These are phyloP conservation scores for Psix sp. DNA, from an alignment of 1,140 invertebrate genomes.

Conservation along the genomic window DNA sequence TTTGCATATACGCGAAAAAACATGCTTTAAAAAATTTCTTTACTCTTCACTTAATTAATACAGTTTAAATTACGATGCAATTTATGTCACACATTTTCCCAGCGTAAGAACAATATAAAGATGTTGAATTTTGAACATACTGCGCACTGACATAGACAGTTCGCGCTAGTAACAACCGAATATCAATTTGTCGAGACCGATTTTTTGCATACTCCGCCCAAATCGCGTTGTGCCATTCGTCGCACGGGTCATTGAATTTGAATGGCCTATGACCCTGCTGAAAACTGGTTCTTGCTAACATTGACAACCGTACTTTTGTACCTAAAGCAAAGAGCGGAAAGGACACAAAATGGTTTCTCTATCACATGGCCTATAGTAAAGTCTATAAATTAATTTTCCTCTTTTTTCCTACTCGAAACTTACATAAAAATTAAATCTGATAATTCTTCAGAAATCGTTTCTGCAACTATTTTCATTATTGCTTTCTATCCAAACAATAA, in stretches of 20 bases:
- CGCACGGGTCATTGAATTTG: conserved; percentile 59
- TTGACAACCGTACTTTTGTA: conserved; percentile 56
- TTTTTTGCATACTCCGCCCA: conserved; percentile 48
- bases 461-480: no score
- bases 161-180: conserved; percentile 35
- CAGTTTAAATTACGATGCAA: no score
- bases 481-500: no score
- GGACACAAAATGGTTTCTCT: conserved; percentile 46
- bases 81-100: no score
- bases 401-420: no score
- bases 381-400: conserved; percentile 42
- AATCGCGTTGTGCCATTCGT: conserved; percentile 55
- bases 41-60: no score
- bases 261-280: conserved; percentile 59
- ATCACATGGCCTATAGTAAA: conserved; percentile 42
- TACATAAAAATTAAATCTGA: conserved; percentile 30
- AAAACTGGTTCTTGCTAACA: conserved; percentile 59
- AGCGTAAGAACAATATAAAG: no score
- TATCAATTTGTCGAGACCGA: conserved; percentile 51
- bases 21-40: no score
- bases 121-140: no score
- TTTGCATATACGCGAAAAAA: no score
- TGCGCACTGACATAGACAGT: no score
- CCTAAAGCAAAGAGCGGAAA: conserved; percentile 28
- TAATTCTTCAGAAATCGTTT: no score